phyloP scores from a whole-genome alignment of 2,797 vertebrate genomes.

The Hapalemur alaotrensis region DNA sequence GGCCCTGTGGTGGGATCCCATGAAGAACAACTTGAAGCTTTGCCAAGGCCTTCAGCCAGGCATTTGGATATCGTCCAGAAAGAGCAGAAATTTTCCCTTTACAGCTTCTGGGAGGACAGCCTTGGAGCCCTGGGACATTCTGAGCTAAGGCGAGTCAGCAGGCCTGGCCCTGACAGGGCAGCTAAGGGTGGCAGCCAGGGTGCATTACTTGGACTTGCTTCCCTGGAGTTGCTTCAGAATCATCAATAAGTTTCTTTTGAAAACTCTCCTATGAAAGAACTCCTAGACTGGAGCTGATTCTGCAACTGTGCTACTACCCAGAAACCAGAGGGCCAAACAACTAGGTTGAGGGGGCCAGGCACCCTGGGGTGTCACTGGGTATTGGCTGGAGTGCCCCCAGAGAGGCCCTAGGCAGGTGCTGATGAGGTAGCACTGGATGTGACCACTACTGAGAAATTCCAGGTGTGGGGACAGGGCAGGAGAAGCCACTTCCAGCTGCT shows the following conservation, averaged over 20 bases:
- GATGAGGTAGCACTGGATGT: not conserved
- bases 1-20: not conserved
- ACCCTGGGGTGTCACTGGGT: not conserved
- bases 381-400: not conserved
- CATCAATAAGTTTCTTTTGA: not conserved
- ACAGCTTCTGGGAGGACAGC: not conserved
- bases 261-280: slow-evolving; percentile 3
- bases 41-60: not conserved
- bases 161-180: not conserved
- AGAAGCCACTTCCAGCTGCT: not conserved
- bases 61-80: slow-evolving; percentile 16
- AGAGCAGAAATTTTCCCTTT: not conserved
- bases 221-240: not conserved
- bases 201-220: not conserved
- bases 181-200: not conserved
- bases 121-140: not conserved
- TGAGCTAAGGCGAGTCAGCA: not conserved
- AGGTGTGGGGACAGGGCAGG: not conserved
- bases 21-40: not conserved
- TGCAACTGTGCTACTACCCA: not conserved
- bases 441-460: not conserved
- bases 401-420: not conserved
- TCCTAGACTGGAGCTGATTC: not conserved
- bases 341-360: not conserved
- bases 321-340: not conserved